Evolutionary conservation across 2,888 invertebrate species (phyloP).

Genomic region (Oxytorus armatus): DNA sequence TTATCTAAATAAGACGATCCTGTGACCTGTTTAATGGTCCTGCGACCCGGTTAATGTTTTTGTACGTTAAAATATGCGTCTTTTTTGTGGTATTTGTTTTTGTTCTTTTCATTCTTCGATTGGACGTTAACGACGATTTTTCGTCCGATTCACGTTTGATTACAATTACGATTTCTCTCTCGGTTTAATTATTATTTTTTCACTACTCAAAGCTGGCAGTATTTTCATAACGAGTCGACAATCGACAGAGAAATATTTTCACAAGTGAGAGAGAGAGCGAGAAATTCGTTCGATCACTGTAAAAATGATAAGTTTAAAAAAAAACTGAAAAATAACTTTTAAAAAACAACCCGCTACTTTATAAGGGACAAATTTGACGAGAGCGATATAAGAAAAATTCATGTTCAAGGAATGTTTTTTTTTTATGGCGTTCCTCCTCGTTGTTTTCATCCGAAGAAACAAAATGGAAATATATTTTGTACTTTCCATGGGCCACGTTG

Average conservation of each 20-base stretch:
- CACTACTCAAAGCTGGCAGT: conserved; percentile 52
- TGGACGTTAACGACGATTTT: conserved; percentile 51
- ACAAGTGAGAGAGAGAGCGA: conserved; percentile 10
- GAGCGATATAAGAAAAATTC: conserved; percentile 38
- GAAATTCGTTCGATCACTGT: conserved; percentile 1
- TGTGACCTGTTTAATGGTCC: conserved; percentile 49
- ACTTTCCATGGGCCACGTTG: conserved; percentile 75
- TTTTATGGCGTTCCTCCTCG: conserved; percentile 28
- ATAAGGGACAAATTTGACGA: conserved; percentile 20
- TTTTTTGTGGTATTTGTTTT: conserved; percentile 69
- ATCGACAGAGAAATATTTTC: conserved; percentile 5
- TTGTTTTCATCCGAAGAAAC: conserved; percentile 40
- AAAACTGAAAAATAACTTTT: conserved; percentile 5
- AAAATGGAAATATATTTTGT: conserved; percentile 78
- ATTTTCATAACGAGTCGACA: conserved; percentile 16
- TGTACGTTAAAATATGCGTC: conserved; percentile 68
- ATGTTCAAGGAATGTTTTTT: conserved; percentile 50
- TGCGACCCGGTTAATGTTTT: conserved; percentile 47
- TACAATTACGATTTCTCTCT: conserved; percentile 29
- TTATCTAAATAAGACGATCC: conserved; percentile 64
- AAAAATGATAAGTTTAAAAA: conserved; percentile 15
- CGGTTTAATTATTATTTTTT: conserved; percentile 12
- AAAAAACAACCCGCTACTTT: conserved; percentile 25
- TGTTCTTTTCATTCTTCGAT: conserved; percentile 64
- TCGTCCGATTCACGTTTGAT: conserved; percentile 41